Conservation (phyloP, 2,113 vertebrate species). For the Paradisaea rubra region DNA sequence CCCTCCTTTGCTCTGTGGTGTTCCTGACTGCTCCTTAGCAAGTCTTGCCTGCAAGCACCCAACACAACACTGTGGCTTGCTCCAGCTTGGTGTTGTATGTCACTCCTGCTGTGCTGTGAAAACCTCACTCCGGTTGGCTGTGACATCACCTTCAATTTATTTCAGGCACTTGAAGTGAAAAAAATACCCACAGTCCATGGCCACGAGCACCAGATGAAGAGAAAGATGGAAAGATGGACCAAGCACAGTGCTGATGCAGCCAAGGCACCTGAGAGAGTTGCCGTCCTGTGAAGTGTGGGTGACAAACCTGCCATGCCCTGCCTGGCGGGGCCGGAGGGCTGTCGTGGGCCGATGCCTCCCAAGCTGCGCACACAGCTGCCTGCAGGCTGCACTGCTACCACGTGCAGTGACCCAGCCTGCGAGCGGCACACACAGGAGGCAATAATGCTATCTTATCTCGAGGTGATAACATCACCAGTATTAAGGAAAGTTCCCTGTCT, state of each 20-base stretch:
- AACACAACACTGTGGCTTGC: neutral
- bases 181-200: neutral
- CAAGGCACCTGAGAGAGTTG: neutral
- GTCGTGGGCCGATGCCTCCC: neutral
- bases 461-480: neutral
- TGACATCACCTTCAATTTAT: neutral
- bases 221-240: neutral
- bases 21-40: neutral
- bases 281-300: neutral
- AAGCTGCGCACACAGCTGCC: neutral
- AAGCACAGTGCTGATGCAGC: neutral
- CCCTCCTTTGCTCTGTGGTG: neutral
- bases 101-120: neutral
- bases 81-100: neutral
- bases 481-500: neutral
- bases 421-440: neutral
- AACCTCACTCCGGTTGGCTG: neutral
- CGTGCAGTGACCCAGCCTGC: neutral
- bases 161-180: neutral
- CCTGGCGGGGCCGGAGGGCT: neutral
- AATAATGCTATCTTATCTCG: accelerated
- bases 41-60: neutral
- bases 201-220: neutral
- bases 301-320: neutral
- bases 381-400: neutral